Evolutionary conservation across 2,113 vertebrate genomes (phyloP), one percentile per base, ranked within the genome.

Genomic region (Psophia crepitans): DNA sequence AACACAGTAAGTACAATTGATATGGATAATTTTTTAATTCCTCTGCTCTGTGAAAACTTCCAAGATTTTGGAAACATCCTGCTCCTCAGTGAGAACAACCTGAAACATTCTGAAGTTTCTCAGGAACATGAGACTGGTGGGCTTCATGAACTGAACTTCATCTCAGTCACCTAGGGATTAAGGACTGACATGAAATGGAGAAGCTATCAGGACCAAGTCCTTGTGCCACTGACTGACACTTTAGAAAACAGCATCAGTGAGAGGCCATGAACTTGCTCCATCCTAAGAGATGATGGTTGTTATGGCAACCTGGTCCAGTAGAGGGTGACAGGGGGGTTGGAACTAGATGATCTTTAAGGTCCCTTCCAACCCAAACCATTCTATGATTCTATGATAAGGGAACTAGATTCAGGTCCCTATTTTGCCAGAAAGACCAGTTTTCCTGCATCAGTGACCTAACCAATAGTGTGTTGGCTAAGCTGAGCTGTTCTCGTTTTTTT

Each of bases 401-500:
- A 86, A 79, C 23, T 57, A 85, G 35, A 49, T 64, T 79, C 70
- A 79, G 14, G 46, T 61, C 21, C 35, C 24, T 53, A 1, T 33
- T 79, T 60, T 89, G 60, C 61, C 61, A 84, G 84, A 78, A 85
- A 63, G 1, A 20, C 58, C 24, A 30, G 16, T 77, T 95, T 79
- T 90, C 57, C 71, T 90, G 10, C 73, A 66, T 76, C 81, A 79
- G 78, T 86, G 75, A 87, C 63, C 22, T 87, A 94, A 96, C 43
- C 4, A 1, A 44, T 87, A 63, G 9, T 46, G 69, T 85, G 75
- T 94, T 95, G 89, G 78, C 82, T 91, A 74, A 95, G 14, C 7
- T 58, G 75, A 94, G 66, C 70, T 91, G 78, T 85, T 90, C 84
- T 87, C 60, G n/a, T 85, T 91, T 69, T 91, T 95, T 85, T 70